phyloP scores from a whole-genome alignment of 1,140 invertebrate genomes.

The Lordiphosa mommai region DNA sequence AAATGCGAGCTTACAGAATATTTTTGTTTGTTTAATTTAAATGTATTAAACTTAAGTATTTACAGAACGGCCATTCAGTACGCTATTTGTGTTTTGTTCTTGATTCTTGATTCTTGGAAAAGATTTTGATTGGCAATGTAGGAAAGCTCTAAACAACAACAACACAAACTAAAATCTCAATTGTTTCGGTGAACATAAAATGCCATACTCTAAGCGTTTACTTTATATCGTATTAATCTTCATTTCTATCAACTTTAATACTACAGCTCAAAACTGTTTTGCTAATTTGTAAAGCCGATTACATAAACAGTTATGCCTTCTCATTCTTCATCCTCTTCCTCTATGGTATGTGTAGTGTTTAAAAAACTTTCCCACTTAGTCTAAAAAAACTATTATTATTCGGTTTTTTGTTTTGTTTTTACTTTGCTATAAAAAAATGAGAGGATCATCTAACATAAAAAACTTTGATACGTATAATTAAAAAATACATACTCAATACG shows the following conservation, averaged over 20 bases:
- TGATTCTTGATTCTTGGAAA: slow-evolving; percentile 27
- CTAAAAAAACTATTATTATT: slow-evolving; percentile 60
- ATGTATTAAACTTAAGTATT: slow-evolving; percentile 57
- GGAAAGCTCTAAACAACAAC: background rate
- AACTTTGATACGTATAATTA: slow-evolving; percentile 58
- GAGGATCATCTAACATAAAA: slow-evolving; percentile 64
- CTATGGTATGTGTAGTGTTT: slow-evolving; percentile 14
- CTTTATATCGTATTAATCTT: slow-evolving; percentile 14
- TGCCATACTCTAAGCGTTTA: slow-evolving; percentile 15
- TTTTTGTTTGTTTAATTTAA: slow-evolving; percentile 31
- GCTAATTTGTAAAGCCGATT: slow-evolving; percentile 31
- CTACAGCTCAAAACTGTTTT: slow-evolving; percentile 14
- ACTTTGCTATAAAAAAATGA: slow-evolving; percentile 52
- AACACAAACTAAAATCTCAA: slow-evolving; percentile 32
- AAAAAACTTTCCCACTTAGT: slow-evolving; percentile 5
- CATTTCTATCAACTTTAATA: background rate
- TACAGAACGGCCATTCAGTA: slow-evolving; percentile 50
- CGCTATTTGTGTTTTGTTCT: slow-evolving; percentile 3
- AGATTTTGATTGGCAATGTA: slow-evolving; percentile 15
- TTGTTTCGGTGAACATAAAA: slow-evolving; percentile 1
- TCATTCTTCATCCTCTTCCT: background rate
- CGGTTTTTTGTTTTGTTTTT: slow-evolving; percentile 61
- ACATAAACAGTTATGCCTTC: background rate
- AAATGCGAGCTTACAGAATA: slow-evolving; percentile 57
- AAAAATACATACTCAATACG: slow-evolving; percentile 60